These are phyloP conservation scores for Lasioglossum oenotherae DNA, from an alignment of 2,888 invertebrate species.

Conservation along the genomic window DNA sequence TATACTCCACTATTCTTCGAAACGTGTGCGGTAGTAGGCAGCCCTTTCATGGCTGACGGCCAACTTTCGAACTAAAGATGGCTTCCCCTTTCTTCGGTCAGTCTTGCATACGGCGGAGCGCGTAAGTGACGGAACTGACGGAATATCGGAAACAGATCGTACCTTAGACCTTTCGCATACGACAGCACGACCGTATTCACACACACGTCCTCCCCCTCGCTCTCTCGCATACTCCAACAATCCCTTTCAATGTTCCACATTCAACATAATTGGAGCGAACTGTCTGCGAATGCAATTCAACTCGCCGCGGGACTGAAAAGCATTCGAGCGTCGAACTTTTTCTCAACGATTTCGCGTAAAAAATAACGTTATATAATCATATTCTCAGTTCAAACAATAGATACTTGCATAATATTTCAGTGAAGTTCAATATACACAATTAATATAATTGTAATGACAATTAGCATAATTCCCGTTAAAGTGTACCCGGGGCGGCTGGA, in stretches of 20 bases:
- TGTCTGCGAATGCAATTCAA: neutral
- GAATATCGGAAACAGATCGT: constrained; percentile 14
- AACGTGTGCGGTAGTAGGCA: neutral
- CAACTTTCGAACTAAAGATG: neutral
- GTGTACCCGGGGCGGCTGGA: too few relatives aligned
- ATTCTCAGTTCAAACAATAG: too few relatives aligned
- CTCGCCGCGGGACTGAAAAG: neutral
- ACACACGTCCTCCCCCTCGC: neutral
- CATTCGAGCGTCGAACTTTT: neutral
- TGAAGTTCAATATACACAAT: too few relatives aligned
- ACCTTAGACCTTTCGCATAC: constrained; percentile 7
- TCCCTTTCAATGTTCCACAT: neutral
- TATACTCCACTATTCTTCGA: neutral
- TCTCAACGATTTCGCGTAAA: neutral
- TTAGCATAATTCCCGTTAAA: too few relatives aligned
- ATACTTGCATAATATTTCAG: too few relatives aligned
- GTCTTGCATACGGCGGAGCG: neutral
- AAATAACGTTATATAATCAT: neutral
- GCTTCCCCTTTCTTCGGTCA: constrained; percentile 3
- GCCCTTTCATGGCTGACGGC: neutral
- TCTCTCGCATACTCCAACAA: neutral
- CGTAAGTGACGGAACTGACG: constrained; percentile 7
- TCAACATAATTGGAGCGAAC: constrained; percentile 3
- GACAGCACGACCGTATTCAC: neutral
- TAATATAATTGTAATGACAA: too few relatives aligned